Base-by-base conservation (phyloP, 2,888 invertebrate genomes). In the Ophraella communa region DNA sequence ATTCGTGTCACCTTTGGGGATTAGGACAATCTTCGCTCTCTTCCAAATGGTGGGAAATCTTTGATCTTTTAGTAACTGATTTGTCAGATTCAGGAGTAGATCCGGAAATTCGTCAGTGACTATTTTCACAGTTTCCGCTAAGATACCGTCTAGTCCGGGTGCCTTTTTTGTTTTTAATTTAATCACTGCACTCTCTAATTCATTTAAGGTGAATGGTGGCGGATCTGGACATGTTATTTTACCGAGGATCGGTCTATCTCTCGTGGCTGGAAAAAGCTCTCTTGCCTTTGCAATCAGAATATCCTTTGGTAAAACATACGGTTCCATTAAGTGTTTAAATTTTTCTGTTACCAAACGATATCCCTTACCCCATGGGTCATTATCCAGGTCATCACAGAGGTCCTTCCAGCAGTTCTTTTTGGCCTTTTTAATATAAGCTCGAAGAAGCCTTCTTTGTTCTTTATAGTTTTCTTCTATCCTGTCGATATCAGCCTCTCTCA, bases 221-320 rank as follows among this genome's bases (percentile, higher is more conserved):
- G 42, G 42, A n/a, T 33, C 11, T 4, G 47, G 33, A 2, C 11
- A 20, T 4, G 39, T 39, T 3, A 4, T 18, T 2, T 0, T 7
- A 18, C 7, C 23, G 3, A 21, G 17, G 5, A 11, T 8, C n/a
- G n/a, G n/a, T 8, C 18, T 17, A 44, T 54, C 42, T 4, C 14
- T 54, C 1, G n/a, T 39, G 14, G 7, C 17, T n/a, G 62, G 57
- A 11, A 62, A 62, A 5, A 62, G 57, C 10, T 47, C 62, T n/a
- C 14, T 57, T 10, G 44, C 33, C 3, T n/a, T 49, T 2, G 44
- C 14, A 1, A 42, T 20, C 8, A 42, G 51, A 5, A 14, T 20
- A 7, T 17, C 17, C 4, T 56, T 30, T 0, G 45, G 7, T 1
- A 62, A 11, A 0, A 23, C 44, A 23, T 62, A 56, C 1, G 62